These are phyloP conservation scores for Loripinus fragilis DNA, from an alignment of 2,888 invertebrate genomes.

Conservation along the genomic window DNA sequence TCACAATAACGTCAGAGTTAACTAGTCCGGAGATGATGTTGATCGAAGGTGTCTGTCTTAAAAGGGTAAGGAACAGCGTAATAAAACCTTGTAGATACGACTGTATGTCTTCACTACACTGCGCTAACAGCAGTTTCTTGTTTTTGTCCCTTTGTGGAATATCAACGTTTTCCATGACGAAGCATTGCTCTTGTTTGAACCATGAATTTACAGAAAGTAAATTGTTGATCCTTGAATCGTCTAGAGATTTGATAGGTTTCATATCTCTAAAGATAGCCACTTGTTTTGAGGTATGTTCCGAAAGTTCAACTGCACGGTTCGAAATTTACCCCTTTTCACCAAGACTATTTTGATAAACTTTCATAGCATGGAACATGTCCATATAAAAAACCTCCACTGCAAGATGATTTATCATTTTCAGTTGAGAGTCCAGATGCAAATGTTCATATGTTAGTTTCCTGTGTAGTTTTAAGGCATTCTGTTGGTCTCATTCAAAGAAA, in stretches of 20 bases:
- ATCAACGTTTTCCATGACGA: neutral
- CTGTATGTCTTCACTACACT: conserved; percentile 52
- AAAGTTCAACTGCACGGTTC: conserved; percentile 43
- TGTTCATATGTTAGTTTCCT: conserved; percentile 51
- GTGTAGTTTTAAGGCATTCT: conserved; percentile 46
- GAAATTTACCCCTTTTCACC: conserved; percentile 37
- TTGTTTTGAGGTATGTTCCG: conserved; percentile 39
- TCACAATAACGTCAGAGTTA: conserved; percentile 60
- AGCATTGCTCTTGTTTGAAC: conserved; percentile 30
- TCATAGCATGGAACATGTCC: conserved; percentile 42
- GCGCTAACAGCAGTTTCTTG: conserved; percentile 36
- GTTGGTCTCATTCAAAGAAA: conserved; percentile 47
- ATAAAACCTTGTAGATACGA: conserved; percentile 49
- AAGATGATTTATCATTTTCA: conserved; percentile 32
- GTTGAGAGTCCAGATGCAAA: conserved; percentile 36
- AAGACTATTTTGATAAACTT: conserved; percentile 36
- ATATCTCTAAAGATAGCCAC: conserved; percentile 38
- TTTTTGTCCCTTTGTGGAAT: neutral
- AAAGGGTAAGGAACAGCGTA: conserved; percentile 30
- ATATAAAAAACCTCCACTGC: conserved; percentile 38
- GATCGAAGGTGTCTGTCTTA: neutral
- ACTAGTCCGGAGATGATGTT: conserved; percentile 43
- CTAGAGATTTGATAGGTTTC: conserved; percentile 27
- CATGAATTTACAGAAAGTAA: conserved; percentile 30
- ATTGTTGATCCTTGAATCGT: conserved; percentile 23